Percentiles rank a stretch among this genome's conserved stretches.
phyloP scores from a whole-genome alignment of 2,797 vertebrate species.

The Gymnocypris eckloni region DNA sequence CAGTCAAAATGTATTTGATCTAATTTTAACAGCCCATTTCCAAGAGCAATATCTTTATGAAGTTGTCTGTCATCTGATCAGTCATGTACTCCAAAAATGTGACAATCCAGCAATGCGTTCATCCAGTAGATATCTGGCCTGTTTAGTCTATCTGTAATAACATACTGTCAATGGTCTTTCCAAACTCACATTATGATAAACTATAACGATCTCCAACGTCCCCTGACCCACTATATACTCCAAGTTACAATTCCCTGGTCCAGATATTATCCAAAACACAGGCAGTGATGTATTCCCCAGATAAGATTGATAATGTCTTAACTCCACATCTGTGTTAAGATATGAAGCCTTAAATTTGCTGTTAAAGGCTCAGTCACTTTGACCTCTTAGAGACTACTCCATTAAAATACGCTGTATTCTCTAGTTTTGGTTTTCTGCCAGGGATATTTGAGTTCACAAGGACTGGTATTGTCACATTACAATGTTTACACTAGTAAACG shows the following conservation, averaged over 20 bases:
- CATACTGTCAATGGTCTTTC: conserved; percentile 15
- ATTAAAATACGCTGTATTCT: not conserved
- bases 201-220: conserved; percentile 9
- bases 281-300: conserved; percentile 3
- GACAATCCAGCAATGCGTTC: not conserved
- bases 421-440: not conserved
- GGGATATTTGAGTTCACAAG: conserved; percentile 13
- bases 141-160: conserved; percentile 20
- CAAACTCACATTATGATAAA: conserved; percentile 17
- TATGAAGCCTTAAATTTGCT: not conserved
- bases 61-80: conserved; percentile 20
- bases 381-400: not conserved
- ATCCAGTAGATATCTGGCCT: not conserved
- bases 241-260: conserved; percentile 11
- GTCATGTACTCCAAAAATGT: conserved; percentile 17
- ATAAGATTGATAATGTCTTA: conserved; percentile 14
- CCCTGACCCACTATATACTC: conserved; percentile 34
- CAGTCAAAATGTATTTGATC: not conserved
- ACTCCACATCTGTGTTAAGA: not conserved
- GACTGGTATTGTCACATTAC: not conserved
- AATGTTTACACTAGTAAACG: conserved; percentile 31
- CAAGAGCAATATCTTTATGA: conserved; percentile 24
- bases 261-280: conserved; percentile 25
- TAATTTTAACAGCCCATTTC: not conserved
- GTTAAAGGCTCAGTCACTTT: not conserved